A percentile compares a stretch with the other conserved stretches of the same genome.
These are phyloP conservation scores for Drosophila histrio DNA, from an alignment of 2,888 invertebrate species.

Conservation along the genomic window DNA sequence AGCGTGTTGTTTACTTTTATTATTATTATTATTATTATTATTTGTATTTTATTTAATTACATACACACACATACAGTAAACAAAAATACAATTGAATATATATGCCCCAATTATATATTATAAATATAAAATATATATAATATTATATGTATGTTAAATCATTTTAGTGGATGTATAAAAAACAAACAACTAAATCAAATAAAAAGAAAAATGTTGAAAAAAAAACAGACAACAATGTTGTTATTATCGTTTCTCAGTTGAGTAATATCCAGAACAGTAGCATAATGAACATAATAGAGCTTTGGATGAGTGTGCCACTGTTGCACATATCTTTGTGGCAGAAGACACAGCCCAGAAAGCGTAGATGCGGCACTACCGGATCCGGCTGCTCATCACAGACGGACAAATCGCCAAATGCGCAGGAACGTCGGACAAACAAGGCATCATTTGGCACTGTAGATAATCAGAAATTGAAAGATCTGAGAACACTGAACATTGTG, in stretches of 20 bases:
- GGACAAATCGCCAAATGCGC: constrained; percentile 65
- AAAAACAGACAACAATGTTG: neutral
- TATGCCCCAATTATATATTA: constrained; percentile 64
- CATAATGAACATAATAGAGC: neutral
- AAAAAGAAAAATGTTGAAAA: constrained; percentile 50
- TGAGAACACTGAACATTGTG: neutral
- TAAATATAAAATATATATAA: constrained; percentile 53
- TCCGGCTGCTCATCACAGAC: constrained; percentile 68
- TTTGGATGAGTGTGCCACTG: neutral
- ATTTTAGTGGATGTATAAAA: constrained; percentile 76
- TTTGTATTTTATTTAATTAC: constrained; percentile 46
- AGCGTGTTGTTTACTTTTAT: constrained; percentile 41
- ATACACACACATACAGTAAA: constrained; percentile 49
- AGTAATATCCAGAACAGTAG: neutral
- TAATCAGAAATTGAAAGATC: neutral
- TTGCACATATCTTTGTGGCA: constrained; percentile 74
- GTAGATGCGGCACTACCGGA: constrained; percentile 59
- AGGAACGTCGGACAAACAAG: constrained; percentile 70
- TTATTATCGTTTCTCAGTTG: neutral
- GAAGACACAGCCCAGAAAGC: constrained; percentile 59
- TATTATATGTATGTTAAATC: constrained; percentile 75
- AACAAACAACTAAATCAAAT: constrained; percentile 49
- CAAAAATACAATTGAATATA: constrained; percentile 51
- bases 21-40: constrained; percentile 26
- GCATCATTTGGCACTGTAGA: constrained; percentile 47